Evolutionary conservation across 2,797 vertebrate genomes (phyloP), one percentile per base, ranked within the genome.

Genomic region (Tarsius wallacei): DNA sequence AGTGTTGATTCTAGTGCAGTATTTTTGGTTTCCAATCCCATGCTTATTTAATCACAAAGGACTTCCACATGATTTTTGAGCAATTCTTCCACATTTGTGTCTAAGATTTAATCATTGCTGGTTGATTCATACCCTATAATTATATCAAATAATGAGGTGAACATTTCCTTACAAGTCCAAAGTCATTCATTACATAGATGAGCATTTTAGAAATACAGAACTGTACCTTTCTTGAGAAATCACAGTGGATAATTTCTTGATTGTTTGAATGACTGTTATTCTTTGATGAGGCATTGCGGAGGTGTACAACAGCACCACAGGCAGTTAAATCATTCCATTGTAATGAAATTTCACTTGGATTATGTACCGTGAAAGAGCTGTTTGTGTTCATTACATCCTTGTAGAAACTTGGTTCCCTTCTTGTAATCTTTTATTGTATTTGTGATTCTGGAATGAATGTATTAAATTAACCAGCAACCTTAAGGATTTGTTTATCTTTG

Each of bases 161-260:
- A 73, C 66, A 51, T 89, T 94, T 76, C 47, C 42, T 47, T 81
- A 61, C 70, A 97, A 94, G 49, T 70, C 19, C 70, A 81, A 97
- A 94, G 94, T 80, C 78, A 96, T 85, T 95, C 28, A 84, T 96
- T 91, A 85, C 49, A 57, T 85, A 94, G 92, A 57, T 49, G 47
- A 90, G 31, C 64, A 31, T 85, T 97, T 96, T 80, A 57, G 87
- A 95, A 96, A 76, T 33, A 76, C 87, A 81, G 53, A 78, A 76
- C 80, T 96, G 15, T 3, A 78, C 7, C 63, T 95, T 95, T 94
- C 73, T 94, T 57, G 91, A 61, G 80, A 95, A 94, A 91, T 26
- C 61, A 95, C 17, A 84, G 49, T 59, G 78, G 71, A 36, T 85
- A 68, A 47, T 94, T 91, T 94, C 78, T 87, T 53, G 55, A 89